Conservation (phyloP, 2,113 vertebrate genomes). For the Cebus imitator region DNA sequence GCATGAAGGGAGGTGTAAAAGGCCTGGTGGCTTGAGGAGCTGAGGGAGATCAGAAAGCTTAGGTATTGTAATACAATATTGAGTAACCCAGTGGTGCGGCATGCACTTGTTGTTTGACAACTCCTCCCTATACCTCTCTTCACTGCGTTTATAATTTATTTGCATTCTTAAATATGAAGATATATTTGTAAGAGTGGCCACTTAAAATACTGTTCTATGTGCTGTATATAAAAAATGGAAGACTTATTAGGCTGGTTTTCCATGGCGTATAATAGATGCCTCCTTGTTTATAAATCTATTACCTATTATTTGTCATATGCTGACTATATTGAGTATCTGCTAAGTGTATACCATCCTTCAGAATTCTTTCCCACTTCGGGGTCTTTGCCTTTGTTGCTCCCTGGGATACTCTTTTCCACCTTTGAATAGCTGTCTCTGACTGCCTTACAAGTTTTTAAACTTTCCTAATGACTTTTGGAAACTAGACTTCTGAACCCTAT, state of each 20-base stretch:
- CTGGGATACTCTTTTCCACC: not conserved
- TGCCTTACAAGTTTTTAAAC: not conserved
- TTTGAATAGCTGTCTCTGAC: not conserved
- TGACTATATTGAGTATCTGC: not conserved
- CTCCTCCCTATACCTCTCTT: not conserved
- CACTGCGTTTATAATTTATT: not conserved
- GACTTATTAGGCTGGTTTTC: not conserved
- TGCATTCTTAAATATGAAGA: not conserved
- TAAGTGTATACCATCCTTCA: not conserved
- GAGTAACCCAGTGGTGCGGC: not conserved
- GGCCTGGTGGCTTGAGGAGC: not conserved
- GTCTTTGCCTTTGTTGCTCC: not conserved
- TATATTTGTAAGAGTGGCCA: not conserved
- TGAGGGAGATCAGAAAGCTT: slow-evolving; percentile 13
- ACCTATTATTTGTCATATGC: not conserved
- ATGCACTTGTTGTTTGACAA: not conserved
- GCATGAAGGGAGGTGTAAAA: not conserved
- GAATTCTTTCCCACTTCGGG: not conserved
- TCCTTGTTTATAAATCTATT: not conserved
- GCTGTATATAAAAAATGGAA: not conserved
- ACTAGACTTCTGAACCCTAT: not conserved
- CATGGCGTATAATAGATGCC: not conserved
- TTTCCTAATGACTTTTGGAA: not conserved
- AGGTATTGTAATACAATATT: not conserved
- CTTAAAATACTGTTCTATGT: not conserved